Evolutionary conservation across 2,888 invertebrate species (phyloP), one percentile per base, ranked within the genome.

Genomic region (Acanthococcus lagerstroemiae): DNA sequence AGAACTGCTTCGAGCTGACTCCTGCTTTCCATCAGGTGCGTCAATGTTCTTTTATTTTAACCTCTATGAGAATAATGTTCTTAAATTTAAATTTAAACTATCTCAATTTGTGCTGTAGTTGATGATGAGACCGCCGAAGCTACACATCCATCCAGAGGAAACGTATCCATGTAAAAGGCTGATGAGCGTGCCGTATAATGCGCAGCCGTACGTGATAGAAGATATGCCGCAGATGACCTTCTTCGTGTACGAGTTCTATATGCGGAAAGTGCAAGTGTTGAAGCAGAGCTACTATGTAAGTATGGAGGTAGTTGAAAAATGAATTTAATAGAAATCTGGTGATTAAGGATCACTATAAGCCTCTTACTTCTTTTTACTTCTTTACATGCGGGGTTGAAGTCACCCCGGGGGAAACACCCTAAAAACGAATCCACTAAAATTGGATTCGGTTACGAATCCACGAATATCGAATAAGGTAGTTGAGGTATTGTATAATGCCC

Each of bases 151-250:
- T 25, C 86, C 90, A 2, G 82, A 84, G 68, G 96, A 97, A 78
- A 78, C 79, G 2, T 90, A 87, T 77, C 91, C 93, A 1, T 82
- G 87, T 46, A 80, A 83, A 73, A 80, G 91, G 65, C 74, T 76
- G 0, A 76, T 79, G 22, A 74, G 75, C 30, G 77, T 79, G 1
- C 73, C 74, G 3, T 72, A 76, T 69, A 67, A 65, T 22, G 79
- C 80, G 0, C 73, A 74, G 0, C 73, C 73, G 54, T 76, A 79
- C 25, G 79, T 83, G 4, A 79, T 89, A 73, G 78, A 84, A 69
- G 89, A 93, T 76, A 95, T 97, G 90, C 85, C 91, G 1, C 90
- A 95, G 74, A 94, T 96, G 90, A 92, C 94, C 1, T 85, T 90
- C 74, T 94, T 90, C 78, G 96, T 97, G 0, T 95, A 90, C 77